Evolutionary conservation across 37 sponge, comb jelly and placozoan species (phyloP).

Genomic region (Theonella swinhoei): DNA sequence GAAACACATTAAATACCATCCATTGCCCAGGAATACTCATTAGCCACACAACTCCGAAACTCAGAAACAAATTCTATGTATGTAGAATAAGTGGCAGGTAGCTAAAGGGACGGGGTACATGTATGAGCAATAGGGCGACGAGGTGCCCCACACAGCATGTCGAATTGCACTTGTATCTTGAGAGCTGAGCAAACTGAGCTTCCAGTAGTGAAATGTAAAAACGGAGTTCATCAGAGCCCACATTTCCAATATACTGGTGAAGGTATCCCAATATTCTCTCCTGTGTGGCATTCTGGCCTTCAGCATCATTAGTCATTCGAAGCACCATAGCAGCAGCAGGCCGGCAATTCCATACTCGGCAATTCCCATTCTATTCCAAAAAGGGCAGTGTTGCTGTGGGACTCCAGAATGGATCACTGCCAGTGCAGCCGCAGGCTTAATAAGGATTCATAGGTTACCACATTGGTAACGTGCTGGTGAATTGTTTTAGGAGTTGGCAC

Average conservation of each 20-base stretch:
- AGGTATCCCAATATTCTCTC: conserved; percentile 15
- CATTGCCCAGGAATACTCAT: conserved; percentile 16
- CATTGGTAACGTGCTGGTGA: not conserved
- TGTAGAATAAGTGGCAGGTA: conserved; percentile 9
- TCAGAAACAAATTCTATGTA: conserved; percentile 17
- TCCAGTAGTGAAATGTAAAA: not conserved
- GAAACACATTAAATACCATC: too few species aligned
- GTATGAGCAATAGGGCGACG: conserved; percentile 22
- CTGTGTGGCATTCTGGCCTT: not conserved
- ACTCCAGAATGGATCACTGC: conserved; percentile 6
- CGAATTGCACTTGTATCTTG: not conserved
- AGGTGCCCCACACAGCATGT: not conserved
- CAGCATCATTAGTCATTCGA: too few species aligned
- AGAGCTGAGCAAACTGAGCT: not conserved
- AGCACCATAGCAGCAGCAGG: too few species aligned
- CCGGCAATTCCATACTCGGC: too few species aligned
- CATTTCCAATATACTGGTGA: conserved; percentile 19
- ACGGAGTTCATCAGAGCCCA: not conserved
- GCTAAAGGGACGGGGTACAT: not conserved
- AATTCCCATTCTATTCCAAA: too few species aligned
- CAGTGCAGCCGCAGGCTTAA: not conserved
- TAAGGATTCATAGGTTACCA: conserved; percentile 10
- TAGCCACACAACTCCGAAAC: not conserved
- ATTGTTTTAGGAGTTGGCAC: conserved; percentile 19
- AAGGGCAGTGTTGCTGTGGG: not conserved